phyloP scores from a whole-genome alignment of 2,888 invertebrate genomes.

The Mamestra brassicae region DNA sequence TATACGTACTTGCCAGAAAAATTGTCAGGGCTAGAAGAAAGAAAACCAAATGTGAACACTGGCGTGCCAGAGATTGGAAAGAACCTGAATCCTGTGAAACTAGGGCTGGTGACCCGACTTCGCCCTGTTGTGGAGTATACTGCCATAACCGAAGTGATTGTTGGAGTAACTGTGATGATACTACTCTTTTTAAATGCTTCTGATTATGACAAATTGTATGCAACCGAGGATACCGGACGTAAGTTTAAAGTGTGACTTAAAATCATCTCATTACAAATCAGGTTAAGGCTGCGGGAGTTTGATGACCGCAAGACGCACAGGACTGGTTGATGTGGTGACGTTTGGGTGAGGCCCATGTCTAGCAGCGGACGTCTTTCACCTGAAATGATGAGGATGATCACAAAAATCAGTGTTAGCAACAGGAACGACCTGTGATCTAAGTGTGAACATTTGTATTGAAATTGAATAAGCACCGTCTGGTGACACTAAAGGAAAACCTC shows the following conservation, averaged over 20 bases:
- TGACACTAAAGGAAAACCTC: too few relatives aligned
- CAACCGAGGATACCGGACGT: slow-evolving; percentile 56
- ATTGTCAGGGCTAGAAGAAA: neutral
- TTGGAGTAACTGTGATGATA: slow-evolving; percentile 40
- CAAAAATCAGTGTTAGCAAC: too few relatives aligned
- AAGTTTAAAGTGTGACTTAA: slow-evolving; percentile 14
- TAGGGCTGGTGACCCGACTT: slow-evolving; percentile 39
- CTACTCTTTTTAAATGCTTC: slow-evolving; percentile 18
- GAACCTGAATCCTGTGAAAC: slow-evolving; percentile 27
- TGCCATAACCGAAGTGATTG: slow-evolving; percentile 41
- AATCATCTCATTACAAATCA: too few relatives aligned
- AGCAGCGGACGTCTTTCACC: too few relatives aligned
- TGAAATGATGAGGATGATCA: too few relatives aligned
- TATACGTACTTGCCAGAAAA: slow-evolving; percentile 43
- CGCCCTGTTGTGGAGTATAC: slow-evolving; percentile 47
- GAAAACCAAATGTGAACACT: neutral
- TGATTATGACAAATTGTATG: slow-evolving; percentile 58
- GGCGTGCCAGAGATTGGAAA: neutral
- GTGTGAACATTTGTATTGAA: too few relatives aligned
- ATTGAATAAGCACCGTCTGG: too few relatives aligned
- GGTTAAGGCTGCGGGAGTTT: too few relatives aligned
- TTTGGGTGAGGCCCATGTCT: too few relatives aligned
- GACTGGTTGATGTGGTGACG: too few relatives aligned
- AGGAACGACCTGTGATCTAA: too few relatives aligned
- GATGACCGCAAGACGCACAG: too few relatives aligned